phyloP scores from a whole-genome alignment of 2,113 vertebrate species.

The Crocuta crocuta region DNA sequence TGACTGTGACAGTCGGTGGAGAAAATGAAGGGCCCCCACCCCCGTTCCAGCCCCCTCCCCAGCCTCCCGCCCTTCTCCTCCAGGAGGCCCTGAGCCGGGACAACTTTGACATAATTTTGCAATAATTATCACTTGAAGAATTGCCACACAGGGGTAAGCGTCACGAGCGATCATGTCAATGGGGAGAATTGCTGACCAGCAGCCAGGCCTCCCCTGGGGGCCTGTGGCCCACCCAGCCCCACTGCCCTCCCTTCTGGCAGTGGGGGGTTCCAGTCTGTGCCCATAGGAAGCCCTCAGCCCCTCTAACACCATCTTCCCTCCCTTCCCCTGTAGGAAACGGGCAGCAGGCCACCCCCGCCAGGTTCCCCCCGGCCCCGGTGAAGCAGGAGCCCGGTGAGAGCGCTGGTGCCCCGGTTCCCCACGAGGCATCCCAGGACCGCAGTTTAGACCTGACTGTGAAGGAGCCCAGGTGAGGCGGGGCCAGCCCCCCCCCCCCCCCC shows the following conservation, averaged over 20 bases:
- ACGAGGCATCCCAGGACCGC: slow-evolving; percentile 93
- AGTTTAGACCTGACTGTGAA: slow-evolving; percentile 97
- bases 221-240: not conserved
- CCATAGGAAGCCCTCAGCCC: not conserved
- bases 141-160: slow-evolving; percentile 92
- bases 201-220: slow-evolving; percentile 75
- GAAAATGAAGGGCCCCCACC: slow-evolving; percentile 89
- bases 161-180: slow-evolving; percentile 95
- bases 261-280: not conserved
- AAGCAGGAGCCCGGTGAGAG: slow-evolving; percentile 93
- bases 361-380: slow-evolving; percentile 92
- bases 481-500: not conserved
- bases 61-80: slow-evolving; percentile 86
- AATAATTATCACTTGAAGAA: slow-evolving; percentile 99
- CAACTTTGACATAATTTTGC: slow-evolving; percentile 98
- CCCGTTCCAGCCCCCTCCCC: slow-evolving; percentile 89
- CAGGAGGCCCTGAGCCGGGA: slow-evolving; percentile 93
- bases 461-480: slow-evolving; percentile 91
- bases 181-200: slow-evolving; percentile 94
- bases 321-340: slow-evolving; percentile 91
- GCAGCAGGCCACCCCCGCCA: slow-evolving; percentile 87
- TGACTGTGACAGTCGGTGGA: slow-evolving; percentile 96
- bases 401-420: slow-evolving; percentile 83
- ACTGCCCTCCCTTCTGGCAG: not conserved
- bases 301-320: slow-evolving; percentile 60